Base-by-base conservation (phyloP, 2,797 vertebrate species). In the Gorsachius magnificus region DNA sequence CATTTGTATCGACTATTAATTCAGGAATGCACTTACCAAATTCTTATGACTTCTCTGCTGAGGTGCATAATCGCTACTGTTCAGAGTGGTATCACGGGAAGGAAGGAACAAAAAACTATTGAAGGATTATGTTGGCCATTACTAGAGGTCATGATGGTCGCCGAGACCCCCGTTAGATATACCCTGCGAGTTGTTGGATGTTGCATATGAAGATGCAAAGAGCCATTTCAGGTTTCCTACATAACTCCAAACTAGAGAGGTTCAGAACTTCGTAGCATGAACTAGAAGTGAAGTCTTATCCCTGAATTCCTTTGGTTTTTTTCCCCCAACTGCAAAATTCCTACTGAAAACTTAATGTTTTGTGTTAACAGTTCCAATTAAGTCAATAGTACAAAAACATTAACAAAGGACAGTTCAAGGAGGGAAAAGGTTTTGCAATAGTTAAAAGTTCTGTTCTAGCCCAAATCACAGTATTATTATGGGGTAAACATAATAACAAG, bases 151-250 rank as follows among this genome's bases (percentile, higher is more conserved):
- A 31, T 1, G 35, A 31, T 41, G 71, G 58, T 6, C 20, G 43
- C 66, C 69, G 33, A 64, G 16, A 81, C 5, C 8, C 16, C 58
- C 28, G 6, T 4, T 1, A 29, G 17, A 10, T 5, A 31, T 0
- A 33, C 3, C 16, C 16, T 5, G 4, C 0, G 5, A 10, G 29
- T 1, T 38, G 29, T 0, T 78, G 33, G 38, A 36, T 20, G 11
- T 2, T 60, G 31, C 70, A n/a, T 3, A 11, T 1, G 2, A 71
- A 72, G 63, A 46, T 0, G 4, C 2, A 0, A 57, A 85, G 18
- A 60, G 26, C 24, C 41, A 4, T 29, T 71, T 19, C 48, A 36
- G 6, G 29, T 66, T 43, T 65, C 68, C 74, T 18, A 17, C 8
- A 0, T 2, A 64, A 50, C 15, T 66, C 51, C 50, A 41, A 43